phyloP scores from a whole-genome alignment of 2,797 vertebrate species.

The Tapirus indicus region DNA sequence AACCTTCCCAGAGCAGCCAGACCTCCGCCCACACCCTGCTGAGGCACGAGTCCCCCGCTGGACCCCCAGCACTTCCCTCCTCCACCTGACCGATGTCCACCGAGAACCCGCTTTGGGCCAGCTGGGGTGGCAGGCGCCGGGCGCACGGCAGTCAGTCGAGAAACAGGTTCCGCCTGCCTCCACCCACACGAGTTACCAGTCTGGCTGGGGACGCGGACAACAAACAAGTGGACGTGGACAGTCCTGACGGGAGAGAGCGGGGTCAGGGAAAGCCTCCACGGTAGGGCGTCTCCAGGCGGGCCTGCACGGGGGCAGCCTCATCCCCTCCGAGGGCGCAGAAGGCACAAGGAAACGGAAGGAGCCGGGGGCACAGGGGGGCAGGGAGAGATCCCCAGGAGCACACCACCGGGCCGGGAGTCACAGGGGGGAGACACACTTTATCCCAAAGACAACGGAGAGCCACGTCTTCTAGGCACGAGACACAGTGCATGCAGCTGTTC shows the following conservation, averaged over 20 bases:
- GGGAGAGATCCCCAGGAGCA: not conserved
- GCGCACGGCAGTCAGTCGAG: not conserved
- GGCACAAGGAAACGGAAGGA: not conserved
- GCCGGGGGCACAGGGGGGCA: accelerated
- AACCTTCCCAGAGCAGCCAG: not conserved
- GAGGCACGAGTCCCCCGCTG: too few relatives aligned
- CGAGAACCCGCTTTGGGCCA: not conserved
- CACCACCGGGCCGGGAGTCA: not conserved
- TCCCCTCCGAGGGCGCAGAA: too few relatives aligned
- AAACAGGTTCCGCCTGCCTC: conserved; percentile 46
- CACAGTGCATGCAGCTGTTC: not conserved
- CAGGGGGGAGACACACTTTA: not conserved
- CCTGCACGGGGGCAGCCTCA: not conserved
- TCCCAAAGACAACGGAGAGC: not conserved
- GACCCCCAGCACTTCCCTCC: not conserved
- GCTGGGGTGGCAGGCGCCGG: not conserved
- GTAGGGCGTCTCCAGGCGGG: not conserved
- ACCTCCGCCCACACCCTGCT: not conserved
- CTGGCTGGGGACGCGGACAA: not conserved
- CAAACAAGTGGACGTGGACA: not conserved
- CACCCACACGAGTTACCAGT: not conserved
- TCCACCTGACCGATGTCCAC: not conserved
- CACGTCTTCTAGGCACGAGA: not conserved
- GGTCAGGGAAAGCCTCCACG: not conserved
- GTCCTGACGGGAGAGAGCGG: not conserved